phyloP scores from a whole-genome alignment of 2,797 vertebrate species.

The Pangasius sanitwongsei region DNA sequence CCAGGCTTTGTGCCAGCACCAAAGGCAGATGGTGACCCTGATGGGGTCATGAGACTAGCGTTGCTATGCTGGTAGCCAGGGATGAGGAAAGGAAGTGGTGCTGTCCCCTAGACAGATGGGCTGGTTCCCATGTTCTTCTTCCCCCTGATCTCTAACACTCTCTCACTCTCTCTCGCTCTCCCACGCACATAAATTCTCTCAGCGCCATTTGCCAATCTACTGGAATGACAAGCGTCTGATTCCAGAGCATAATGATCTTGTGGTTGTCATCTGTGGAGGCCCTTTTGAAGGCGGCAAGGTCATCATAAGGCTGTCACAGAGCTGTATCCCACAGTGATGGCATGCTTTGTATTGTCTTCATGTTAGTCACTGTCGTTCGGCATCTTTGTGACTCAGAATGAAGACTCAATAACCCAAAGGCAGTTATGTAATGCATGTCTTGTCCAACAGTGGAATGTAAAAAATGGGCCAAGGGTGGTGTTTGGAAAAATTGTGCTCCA shows the following conservation, averaged over 20 bases:
- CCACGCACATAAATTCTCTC: conserved; percentile 19
- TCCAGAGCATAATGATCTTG: conserved; percentile 48
- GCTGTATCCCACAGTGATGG: conserved; percentile 33
- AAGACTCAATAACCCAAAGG: conserved; percentile 37
- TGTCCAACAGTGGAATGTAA: conserved; percentile 24
- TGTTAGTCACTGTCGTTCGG: conserved; percentile 26
- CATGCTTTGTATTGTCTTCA: conserved; percentile 38
- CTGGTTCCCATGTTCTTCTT: conserved; percentile 60
- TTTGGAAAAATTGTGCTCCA: conserved; percentile 15
- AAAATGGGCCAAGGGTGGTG: conserved; percentile 20
- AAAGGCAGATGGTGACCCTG: conserved; percentile 64
- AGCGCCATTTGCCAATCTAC: conserved; percentile 42
- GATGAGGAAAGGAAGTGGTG: conserved; percentile 60
- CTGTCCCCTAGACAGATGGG: conserved; percentile 62
- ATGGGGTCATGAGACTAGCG: conserved; percentile 61
- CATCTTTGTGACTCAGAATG: conserved; percentile 17
- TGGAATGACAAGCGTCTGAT: conserved; percentile 56
- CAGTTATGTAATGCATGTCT: conserved; percentile 36
- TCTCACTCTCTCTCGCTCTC: conserved; percentile 5
- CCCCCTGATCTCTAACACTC: conserved; percentile 35
- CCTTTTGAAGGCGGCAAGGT: background rate
- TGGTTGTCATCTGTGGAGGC: background rate
- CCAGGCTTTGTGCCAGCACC: conserved; percentile 61
- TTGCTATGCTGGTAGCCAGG: conserved; percentile 59
- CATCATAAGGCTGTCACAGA: conserved; percentile 9